Evolutionary conservation across 2,113 vertebrate species (phyloP), one percentile per base, ranked within the genome.

Genomic region (Nannobrachium achirus): DNA sequence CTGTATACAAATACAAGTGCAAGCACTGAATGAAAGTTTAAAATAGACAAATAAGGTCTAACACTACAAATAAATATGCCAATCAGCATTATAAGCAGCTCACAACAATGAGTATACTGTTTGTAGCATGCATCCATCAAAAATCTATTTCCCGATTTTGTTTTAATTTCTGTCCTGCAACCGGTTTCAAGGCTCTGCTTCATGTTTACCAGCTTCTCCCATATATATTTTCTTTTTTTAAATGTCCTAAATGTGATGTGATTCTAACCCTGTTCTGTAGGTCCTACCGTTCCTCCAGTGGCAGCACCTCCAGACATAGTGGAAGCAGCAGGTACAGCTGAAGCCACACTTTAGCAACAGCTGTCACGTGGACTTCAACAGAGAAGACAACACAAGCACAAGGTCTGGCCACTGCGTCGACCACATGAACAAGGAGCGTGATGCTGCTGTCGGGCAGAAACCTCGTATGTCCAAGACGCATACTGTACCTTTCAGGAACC

Each of bases 241-340:
- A 19, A 15, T 45, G 6, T 10, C 14, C 10, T 4, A 14, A 60
- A 55, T 33, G 16, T 25, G 25, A 10, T 33, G 53, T 1, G 13
- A 1, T 9, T 41, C n/a, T 10, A 49, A 7, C 55, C 25, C 19
- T 64, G 10, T 3, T 15, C 49, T 73, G 45, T 80, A 95, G 96
- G 61, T 98, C 96, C 1, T 97, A 93, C 0, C 93, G 91, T 64
- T 98, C 96, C 0, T 95, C 96, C 88, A 98, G 95, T 25, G 92
- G 95, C 86, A 98, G 96, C 69, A 95, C 95, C 11, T 98, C 95
- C 14, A 93, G 94, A 75, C 91, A 79, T 91, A 98, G 96, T 15
- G 93, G 90, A 80, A 97, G 97, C 93, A 97, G 95, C 79, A 89
- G 95, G 80, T 96, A 96, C 40, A 97, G 95, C 80, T 97, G 91